Base-by-base conservation (phyloP, 2,797 vertebrate genomes). In the Calcarius lapponicus region DNA sequence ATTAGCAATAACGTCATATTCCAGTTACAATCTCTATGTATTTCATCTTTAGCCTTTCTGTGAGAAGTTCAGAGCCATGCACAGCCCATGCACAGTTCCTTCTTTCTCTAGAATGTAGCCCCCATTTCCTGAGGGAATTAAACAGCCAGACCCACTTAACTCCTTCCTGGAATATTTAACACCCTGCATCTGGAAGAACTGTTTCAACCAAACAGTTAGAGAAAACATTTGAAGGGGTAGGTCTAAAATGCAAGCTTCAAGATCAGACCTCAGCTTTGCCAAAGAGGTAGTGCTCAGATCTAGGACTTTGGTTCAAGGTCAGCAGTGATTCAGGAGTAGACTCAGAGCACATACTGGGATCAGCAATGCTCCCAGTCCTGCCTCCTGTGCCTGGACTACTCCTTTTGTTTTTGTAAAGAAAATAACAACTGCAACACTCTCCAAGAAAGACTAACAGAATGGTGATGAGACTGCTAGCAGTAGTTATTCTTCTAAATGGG, bases 91-190 rank as follows among this genome's bases (percentile, higher is more conserved):
- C 51, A 54, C 53, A 7, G 43, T 53, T 42, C 38, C 56, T 66
- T 90, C 31, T 67, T 74, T 70, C 57, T 85, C 53, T 57, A 67
- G 53, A 66, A 85, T 76, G 58, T 16, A 86, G 78, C 61, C 91
- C 65, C 61, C 28, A 26, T 93, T 89, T 90, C 88, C 86, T 57
- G 31, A 73, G 69, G 62, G 86, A 91, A 58, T 53, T 42, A 81
- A 92, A 70, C 31, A 82, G 43, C 22, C 54, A 90, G 72, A 56
- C 9, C 9, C 38, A 45, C 26, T 92, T 93, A 95, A 95, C 78
- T 47, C 64, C 22, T 88, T 93, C 88, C 50, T 78, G 88, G 11
- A 58, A 38, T 50, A 76, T 48, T 76, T 86, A 88, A 86, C 48
- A 75, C 10, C 43, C 86, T 1, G 0, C 5, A 24, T 73, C 50